Conservation (phyloP, 2,113 vertebrate genomes). For the Salvator merianae region DNA sequence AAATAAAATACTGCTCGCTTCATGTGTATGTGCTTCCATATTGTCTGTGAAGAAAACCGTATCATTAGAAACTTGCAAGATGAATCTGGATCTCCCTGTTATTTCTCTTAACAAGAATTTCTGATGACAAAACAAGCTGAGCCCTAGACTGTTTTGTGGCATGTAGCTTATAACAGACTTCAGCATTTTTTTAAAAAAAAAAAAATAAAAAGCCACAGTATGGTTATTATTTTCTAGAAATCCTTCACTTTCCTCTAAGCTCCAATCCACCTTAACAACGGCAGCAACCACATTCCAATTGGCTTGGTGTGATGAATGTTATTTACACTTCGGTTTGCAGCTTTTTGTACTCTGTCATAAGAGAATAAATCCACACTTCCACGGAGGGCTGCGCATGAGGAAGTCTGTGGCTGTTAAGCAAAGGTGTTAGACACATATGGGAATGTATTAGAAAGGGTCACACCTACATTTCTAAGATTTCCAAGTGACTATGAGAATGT, state of each 20-base stretch:
- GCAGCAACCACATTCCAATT: slow-evolving; percentile 55
- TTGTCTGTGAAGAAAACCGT: not conserved
- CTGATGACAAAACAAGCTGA: slow-evolving; percentile 33
- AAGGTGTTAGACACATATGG: slow-evolving; percentile 80
- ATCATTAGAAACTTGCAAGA: not conserved
- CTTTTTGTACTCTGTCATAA: slow-evolving; percentile 74
- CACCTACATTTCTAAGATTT: slow-evolving; percentile 74
- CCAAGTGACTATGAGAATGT: slow-evolving; percentile 67
- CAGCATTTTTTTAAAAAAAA: slow-evolving; percentile 14
- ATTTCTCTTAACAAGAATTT: slow-evolving; percentile 36
- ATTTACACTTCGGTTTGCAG: slow-evolving; percentile 84
- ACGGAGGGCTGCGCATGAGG: slow-evolving; percentile 69
- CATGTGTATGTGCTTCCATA: not conserved
- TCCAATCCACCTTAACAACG: slow-evolving; percentile 68
- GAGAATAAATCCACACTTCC: slow-evolving; percentile 82
- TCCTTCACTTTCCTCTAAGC: slow-evolving; percentile 40
- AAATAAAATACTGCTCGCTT: slow-evolving; percentile 34
- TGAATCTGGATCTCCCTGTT: slow-evolving; percentile 2
- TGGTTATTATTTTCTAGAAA: slow-evolving; percentile 33
- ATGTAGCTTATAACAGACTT: not conserved
- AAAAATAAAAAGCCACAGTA: not conserved
- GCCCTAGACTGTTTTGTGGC: slow-evolving; percentile 31
- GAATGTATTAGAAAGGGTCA: slow-evolving; percentile 80
- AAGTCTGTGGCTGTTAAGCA: slow-evolving; percentile 74
- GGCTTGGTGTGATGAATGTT: slow-evolving; percentile 78